A percentile compares a stretch with the other conserved stretches of the same genome.
phyloP scores from a whole-genome alignment of 2,113 vertebrate genomes.

The Amia ocellicauda region DNA sequence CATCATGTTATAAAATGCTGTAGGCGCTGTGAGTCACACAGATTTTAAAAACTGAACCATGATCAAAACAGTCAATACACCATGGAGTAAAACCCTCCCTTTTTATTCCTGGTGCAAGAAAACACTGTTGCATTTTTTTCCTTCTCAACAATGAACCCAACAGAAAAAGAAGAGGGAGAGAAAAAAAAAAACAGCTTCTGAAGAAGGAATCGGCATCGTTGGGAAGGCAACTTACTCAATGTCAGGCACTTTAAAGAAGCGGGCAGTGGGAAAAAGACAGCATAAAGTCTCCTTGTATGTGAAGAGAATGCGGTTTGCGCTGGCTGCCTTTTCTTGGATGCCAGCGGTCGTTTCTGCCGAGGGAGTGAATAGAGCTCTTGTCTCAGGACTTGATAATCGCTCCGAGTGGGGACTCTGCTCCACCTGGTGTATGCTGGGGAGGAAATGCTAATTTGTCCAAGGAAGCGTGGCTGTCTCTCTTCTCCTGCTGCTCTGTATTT shows the following conservation, averaged over 20 bases:
- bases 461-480: slow-evolving; percentile 16
- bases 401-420: slow-evolving; percentile 51
- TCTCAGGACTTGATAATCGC: slow-evolving; percentile 51
- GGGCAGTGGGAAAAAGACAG: slow-evolving; percentile 41
- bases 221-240: slow-evolving; percentile 51
- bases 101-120: slow-evolving; percentile 55
- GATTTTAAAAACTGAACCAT: slow-evolving; percentile 61
- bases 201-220: slow-evolving; percentile 40
- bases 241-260: slow-evolving; percentile 35
- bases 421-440: slow-evolving; percentile 44
- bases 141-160: slow-evolving; percentile 28
- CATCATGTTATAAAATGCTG: slow-evolving; percentile 46
- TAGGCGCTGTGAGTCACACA: slow-evolving; percentile 46
- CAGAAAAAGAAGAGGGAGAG: slow-evolving; percentile 21
- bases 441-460: slow-evolving; percentile 38
- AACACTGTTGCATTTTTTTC: slow-evolving; percentile 24
- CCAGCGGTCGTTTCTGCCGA: slow-evolving; percentile 32
- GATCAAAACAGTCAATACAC: slow-evolving; percentile 69
- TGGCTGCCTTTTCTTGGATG: slow-evolving; percentile 50
- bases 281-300: slow-evolving; percentile 62
- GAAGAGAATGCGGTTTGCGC: slow-evolving; percentile 51
- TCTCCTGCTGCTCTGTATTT: neutral
- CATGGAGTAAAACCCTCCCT: slow-evolving; percentile 57
- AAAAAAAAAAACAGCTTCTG: slow-evolving; percentile 26
- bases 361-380: slow-evolving; percentile 58